Evolutionary conservation across 2,797 vertebrate species (phyloP).

Genomic region (Coregonus suidteri): DNA sequence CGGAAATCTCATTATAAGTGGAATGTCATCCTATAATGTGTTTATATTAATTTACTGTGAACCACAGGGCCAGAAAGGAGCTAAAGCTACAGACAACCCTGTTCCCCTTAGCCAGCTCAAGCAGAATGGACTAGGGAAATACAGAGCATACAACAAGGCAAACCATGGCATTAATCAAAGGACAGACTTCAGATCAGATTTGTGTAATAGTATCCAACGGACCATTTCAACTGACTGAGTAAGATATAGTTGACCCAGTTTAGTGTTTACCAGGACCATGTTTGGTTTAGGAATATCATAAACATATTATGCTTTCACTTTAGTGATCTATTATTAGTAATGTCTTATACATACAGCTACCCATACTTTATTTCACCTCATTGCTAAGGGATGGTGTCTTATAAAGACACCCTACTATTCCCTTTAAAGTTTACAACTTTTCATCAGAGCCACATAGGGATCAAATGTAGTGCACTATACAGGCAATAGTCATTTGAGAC

Average conservation of each 20-base stretch:
- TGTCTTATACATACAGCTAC: not conserved
- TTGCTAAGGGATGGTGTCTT: too few species aligned
- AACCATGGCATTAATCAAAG: not conserved
- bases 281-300: not conserved
- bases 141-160: not conserved
- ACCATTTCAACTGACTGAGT: not conserved
- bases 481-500: not conserved
- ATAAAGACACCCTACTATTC: not conserved
- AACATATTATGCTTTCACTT: not conserved
- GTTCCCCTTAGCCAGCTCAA: not conserved
- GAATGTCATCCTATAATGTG: conserved; percentile 59
- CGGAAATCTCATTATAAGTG: conserved; percentile 67
- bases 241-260: not conserved
- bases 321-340: not conserved
- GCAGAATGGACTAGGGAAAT: conserved; percentile 16
- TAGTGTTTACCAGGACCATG: not conserved
- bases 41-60: conserved; percentile 62
- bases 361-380: not conserved
- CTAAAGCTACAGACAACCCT: conserved; percentile 14
- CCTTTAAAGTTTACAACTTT: not conserved
- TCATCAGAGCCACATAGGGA: not conserved
- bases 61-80: conserved; percentile 23
- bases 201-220: not conserved
- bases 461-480: not conserved
- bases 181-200: conserved; percentile 8